These are phyloP conservation scores for Drosophila crucigera DNA, from an alignment of 2,888 invertebrate genomes.

Conservation along the genomic window DNA sequence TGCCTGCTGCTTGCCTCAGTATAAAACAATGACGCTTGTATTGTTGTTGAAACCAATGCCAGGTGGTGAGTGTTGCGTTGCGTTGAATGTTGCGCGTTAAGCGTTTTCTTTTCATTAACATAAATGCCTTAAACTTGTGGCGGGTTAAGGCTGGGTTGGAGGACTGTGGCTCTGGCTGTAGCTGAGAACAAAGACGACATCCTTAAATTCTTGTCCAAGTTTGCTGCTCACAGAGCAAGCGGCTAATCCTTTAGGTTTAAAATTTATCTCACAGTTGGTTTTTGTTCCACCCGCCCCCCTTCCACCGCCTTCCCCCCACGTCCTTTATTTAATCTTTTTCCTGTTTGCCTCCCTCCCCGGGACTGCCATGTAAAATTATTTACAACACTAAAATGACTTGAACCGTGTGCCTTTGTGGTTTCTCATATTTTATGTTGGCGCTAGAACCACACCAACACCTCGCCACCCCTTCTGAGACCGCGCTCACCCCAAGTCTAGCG, in stretches of 20 bases:
- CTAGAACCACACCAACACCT: background rate
- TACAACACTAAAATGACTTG: slow-evolving; percentile 72
- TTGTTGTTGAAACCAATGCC: slow-evolving; percentile 15
- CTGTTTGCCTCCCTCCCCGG: background rate
- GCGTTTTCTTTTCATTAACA: slow-evolving; percentile 75
- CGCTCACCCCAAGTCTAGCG: background rate
- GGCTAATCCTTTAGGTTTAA: slow-evolving; percentile 37
- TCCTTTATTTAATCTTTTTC: background rate
- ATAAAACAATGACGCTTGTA: slow-evolving; percentile 61
- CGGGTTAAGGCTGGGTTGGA: slow-evolving; percentile 4
- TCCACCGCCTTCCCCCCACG: fast-evolving
- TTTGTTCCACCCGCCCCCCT: background rate
- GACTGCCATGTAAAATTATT: slow-evolving; percentile 61
- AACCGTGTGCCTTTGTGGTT: slow-evolving; percentile 58
- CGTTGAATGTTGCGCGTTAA: slow-evolving; percentile 47
- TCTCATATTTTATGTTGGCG: slow-evolving; percentile 60
- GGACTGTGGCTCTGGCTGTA: background rate
- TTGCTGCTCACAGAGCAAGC: slow-evolving; percentile 14
- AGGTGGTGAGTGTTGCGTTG: slow-evolving; percentile 29
- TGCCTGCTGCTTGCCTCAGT: slow-evolving; percentile 13
- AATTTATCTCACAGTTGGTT: slow-evolving; percentile 16
- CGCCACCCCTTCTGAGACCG: background rate
- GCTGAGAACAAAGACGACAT: slow-evolving; percentile 17
- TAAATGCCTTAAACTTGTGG: slow-evolving; percentile 62
- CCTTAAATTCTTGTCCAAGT: slow-evolving; percentile 29